Percentiles rank a stretch among this genome's conserved stretches.
Conservation (phyloP, 2,888 invertebrate genomes). For the Sclerodermus sp. region DNA sequence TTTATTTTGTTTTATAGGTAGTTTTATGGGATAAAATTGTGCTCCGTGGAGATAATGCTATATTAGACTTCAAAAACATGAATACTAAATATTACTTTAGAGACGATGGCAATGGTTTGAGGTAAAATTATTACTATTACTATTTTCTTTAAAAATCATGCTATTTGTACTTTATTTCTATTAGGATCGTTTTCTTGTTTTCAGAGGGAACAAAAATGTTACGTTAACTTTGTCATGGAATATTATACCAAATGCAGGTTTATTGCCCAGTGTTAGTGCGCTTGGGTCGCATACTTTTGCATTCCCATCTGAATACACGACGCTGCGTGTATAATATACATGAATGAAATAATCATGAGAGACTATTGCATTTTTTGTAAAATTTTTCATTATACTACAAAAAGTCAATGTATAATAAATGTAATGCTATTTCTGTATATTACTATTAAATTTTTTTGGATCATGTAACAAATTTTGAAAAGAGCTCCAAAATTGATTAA, state of each 20-base stretch:
- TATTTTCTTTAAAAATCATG: constrained; percentile 9
- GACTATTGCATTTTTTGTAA: too few species aligned
- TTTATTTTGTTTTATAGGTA: constrained; percentile 62
- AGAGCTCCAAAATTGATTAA: too few species aligned
- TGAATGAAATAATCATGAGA: too few species aligned
- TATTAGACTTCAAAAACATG: constrained; percentile 89
- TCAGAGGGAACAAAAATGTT: constrained; percentile 89
- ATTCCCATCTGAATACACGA: constrained; percentile 88
- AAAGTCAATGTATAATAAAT: constrained; percentile 28
- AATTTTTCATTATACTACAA: constrained; percentile 18
- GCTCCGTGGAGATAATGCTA: constrained; percentile 88
- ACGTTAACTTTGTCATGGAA: constrained; percentile 96
- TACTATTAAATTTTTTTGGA: too few species aligned
- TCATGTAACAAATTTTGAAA: too few species aligned
- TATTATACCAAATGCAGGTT: constrained; percentile 97
- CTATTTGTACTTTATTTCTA: constrained; percentile 7
- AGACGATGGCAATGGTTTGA: constrained; percentile 98
- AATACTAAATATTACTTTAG: constrained; percentile 99
- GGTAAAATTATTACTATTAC: constrained; percentile 62
- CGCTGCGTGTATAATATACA: constrained; percentile 49
- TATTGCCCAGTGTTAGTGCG: constrained; percentile 85
- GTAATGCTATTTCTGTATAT: too few species aligned
- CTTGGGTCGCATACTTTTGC: constrained; percentile 83
- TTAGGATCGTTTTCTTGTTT: constrained; percentile 47
- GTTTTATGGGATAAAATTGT: constrained; percentile 99